phyloP scores from a whole-genome alignment of 2,797 vertebrate genomes.

The Poecilia gillii region DNA sequence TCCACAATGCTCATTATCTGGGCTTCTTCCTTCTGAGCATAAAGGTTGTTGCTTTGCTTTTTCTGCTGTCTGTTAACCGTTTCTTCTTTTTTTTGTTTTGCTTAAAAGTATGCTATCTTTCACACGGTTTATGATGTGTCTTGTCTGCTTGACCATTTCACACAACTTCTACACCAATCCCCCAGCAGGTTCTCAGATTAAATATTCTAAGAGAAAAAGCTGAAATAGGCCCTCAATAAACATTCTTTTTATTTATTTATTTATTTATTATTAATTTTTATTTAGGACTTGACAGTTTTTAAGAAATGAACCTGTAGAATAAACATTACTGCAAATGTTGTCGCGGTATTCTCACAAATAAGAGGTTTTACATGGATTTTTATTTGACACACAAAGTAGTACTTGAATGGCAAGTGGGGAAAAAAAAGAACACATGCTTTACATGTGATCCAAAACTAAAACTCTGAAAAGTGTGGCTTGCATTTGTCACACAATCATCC shows the following conservation, averaged over 20 bases:
- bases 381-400: background rate
- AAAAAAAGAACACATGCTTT: background rate
- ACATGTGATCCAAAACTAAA: background rate
- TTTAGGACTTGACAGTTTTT: background rate
- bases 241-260: background rate
- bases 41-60: background rate
- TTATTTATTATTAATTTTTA: background rate
- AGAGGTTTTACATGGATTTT: background rate
- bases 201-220: background rate
- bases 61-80: background rate
- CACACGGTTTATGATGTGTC: background rate
- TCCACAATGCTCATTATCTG: background rate
- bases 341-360: background rate
- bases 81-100: background rate
- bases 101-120: background rate
- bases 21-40: background rate
- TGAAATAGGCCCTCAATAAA: background rate
- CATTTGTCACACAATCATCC: background rate
- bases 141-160: background rate
- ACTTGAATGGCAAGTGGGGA: background rate
- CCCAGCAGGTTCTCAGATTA: background rate
- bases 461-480: background rate
- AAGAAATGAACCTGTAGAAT: background rate
- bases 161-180: background rate
- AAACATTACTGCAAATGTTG: background rate